phyloP scores from a whole-genome alignment of 2,113 vertebrate species.

The Pomatostomus ruficeps region DNA sequence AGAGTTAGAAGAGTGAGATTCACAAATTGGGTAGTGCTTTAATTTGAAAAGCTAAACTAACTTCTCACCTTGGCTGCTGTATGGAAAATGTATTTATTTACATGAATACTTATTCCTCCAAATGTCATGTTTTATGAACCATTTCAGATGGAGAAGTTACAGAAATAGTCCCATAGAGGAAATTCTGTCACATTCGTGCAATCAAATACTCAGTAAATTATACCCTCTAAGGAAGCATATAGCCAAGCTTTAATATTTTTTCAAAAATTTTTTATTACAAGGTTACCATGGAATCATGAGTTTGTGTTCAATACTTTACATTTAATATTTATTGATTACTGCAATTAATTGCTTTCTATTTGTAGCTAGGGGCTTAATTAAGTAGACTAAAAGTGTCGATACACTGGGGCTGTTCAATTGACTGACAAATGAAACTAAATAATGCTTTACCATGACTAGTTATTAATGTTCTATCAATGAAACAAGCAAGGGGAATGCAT shows the following conservation, averaged over 20 bases:
- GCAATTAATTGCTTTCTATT: constrained; percentile 28
- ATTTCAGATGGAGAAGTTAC: not conserved
- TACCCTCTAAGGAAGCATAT: not conserved
- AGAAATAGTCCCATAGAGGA: not conserved
- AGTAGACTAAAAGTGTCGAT: not conserved
- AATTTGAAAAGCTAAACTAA: not conserved
- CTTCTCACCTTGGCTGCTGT: not conserved
- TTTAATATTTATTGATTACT: constrained; percentile 51
- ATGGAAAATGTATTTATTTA: not conserved
- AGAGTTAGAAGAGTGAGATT: not conserved
- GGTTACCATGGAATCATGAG: not conserved
- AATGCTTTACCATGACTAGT: not conserved
- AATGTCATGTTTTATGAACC: not conserved
- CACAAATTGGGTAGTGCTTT: not conserved
- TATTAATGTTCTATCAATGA: not conserved
- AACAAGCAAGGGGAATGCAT: not conserved
- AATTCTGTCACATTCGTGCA: not conserved
- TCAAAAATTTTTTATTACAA: not conserved
- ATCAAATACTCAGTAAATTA: not conserved
- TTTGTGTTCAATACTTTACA: not conserved
- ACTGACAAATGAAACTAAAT: not conserved
- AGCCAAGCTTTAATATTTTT: not conserved
- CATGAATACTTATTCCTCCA: not conserved
- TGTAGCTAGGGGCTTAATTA: constrained; percentile 50
- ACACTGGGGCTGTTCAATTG: not conserved